Evolutionary conservation across 2,797 vertebrate species (phyloP).

Genomic region (Tokudaia muenninki): DNA sequence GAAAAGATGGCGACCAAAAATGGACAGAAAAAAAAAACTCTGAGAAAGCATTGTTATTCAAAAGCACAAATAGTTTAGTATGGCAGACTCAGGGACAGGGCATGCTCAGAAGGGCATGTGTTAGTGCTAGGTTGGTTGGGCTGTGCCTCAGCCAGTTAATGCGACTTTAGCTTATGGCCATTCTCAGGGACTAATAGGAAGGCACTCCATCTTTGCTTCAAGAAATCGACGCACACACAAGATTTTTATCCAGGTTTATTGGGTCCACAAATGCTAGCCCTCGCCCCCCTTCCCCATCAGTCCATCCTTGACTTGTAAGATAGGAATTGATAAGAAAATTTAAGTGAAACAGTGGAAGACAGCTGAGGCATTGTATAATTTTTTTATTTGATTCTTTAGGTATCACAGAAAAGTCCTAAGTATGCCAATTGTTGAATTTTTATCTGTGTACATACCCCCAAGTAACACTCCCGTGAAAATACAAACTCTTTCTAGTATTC

Average conservation of each 20-base stretch:
- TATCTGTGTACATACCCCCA: background rate
- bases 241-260: background rate
- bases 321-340: background rate
- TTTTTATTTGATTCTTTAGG: background rate
- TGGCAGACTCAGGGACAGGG: background rate
- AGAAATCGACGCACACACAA: background rate
- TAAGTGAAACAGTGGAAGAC: background rate
- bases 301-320: background rate
- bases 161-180: background rate
- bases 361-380: background rate
- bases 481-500: background rate
- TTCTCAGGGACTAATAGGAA: background rate
- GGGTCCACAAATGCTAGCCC: background rate
- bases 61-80: background rate
- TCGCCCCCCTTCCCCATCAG: no score
- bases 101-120: background rate
- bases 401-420: background rate
- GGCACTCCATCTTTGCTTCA: background rate
- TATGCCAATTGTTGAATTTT: background rate
- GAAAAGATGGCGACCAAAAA: background rate
- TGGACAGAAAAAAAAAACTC: background rate
- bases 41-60: constrained; percentile 12
- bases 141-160: background rate
- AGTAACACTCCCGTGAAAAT: background rate
- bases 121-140: background rate